A percentile compares a stretch with the other conserved stretches of the same genome.
phyloP scores from a whole-genome alignment of 2,113 vertebrate species.

The Gallinago paraguaiae region DNA sequence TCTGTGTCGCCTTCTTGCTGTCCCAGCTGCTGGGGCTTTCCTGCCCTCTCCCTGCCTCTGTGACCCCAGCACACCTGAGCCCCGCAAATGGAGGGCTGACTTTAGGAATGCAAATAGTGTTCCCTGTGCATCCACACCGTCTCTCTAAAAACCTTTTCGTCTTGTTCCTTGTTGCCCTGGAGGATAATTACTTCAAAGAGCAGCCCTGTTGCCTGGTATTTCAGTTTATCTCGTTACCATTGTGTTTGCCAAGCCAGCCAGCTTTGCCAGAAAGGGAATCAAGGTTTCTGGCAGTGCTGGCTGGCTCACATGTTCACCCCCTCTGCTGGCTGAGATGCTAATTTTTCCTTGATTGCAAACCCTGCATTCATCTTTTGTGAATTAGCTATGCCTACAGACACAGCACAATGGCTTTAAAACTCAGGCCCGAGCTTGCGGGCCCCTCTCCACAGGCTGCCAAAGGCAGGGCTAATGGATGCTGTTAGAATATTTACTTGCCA shows the following conservation, averaged over 20 bases:
- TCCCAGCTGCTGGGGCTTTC: background rate
- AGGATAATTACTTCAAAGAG: constrained; percentile 77
- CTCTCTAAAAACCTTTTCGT: constrained; percentile 66
- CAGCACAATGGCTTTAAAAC: constrained; percentile 23
- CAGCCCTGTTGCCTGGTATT: constrained; percentile 60
- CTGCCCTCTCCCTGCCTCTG: background rate
- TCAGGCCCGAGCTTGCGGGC: background rate
- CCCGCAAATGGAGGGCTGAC: background rate
- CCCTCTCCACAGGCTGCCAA: constrained; percentile 40
- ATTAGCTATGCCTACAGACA: constrained; percentile 61
- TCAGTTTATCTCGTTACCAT: constrained; percentile 69
- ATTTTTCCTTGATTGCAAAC: constrained; percentile 74
- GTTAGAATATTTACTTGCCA: constrained; percentile 68
- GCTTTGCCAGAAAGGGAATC: constrained; percentile 74
- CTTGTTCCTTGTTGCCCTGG: constrained; percentile 64
- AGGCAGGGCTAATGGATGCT: constrained; percentile 63
- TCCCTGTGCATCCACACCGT: constrained; percentile 9
- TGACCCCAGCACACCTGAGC: background rate
- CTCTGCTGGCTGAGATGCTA: constrained; percentile 55
- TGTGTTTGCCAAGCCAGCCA: constrained; percentile 60
- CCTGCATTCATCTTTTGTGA: constrained; percentile 70
- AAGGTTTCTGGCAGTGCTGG: constrained; percentile 66
- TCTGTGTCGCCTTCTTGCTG: background rate
- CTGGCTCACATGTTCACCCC: constrained; percentile 39
- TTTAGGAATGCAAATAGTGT: constrained; percentile 55